Evolutionary conservation across 2,888 invertebrate species (phyloP), one percentile per base, ranked within the genome.

Genomic region (Trichogramma evanescens): DNA sequence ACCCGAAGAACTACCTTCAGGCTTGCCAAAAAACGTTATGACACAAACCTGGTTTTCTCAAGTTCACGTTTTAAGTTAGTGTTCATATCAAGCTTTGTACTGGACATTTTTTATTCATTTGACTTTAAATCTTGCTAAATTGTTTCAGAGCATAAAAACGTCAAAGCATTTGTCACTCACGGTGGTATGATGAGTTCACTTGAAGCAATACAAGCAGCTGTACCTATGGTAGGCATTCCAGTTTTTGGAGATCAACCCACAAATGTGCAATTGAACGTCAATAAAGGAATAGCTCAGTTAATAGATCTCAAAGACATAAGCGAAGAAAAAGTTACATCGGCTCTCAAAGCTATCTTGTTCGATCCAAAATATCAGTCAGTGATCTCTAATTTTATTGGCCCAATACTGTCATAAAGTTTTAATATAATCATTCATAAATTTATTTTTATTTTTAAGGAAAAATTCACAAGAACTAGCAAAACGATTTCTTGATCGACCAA

Each of bases 401-500:
- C 26, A 26, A 26, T 26, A 26, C 26, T 26, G 26, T 26, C 26
- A 55, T 5, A 55, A 8, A 48, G n/a, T 46, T 10, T 55, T 42
- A 4, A 39, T 56, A 45, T 45, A 9, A n/a, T 8, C n/a, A 9
- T 9, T 9, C 2, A 9, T 45, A 45, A 45, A 45, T 3, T 9
- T 9, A 45, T 9, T 45, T 9, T 45, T 3, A 45, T 45, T 9
- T 9, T 45, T 8, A 8, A 60, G 65, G 6, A 62, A 52, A 39
- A 60, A 60, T 10, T 45, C 50, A 5, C 26, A 53, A 49, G n/a
- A 13, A 8, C 46, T 50, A 4, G 46, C 60, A 4, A 43, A 57
- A 49, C 48, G 59, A 41, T 68, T 67, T 46, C 44, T 78, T 42
- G 84, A 85, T 69, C 81, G 86, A 0, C 83, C 82, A 0, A 75